Conservation (phyloP, 2,888 invertebrate genomes). For the Andrena marginata region DNA sequence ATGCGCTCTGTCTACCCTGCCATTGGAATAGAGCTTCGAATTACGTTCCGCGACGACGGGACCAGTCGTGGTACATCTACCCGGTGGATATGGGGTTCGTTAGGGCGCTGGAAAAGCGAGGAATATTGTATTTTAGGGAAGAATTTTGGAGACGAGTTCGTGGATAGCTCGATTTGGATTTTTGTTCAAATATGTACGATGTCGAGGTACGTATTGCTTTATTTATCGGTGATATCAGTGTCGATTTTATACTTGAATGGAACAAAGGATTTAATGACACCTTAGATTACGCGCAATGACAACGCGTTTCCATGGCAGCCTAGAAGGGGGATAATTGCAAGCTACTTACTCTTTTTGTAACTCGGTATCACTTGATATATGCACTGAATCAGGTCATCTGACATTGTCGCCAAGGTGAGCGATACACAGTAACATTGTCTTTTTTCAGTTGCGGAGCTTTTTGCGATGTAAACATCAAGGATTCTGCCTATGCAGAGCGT, state of each 20-base stretch:
- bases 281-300: neutral
- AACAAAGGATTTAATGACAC: neutral
- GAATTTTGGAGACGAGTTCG: too few species aligned
- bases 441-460: neutral
- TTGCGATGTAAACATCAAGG: constrained; percentile 14
- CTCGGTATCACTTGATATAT: neutral
- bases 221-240: too few species aligned
- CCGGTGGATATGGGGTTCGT: too few species aligned
- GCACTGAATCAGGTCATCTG: neutral
- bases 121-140: neutral
- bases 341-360: neutral
- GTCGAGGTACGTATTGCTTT: neutral
- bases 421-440: constrained; percentile 10
- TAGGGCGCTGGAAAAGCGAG: too few species aligned
- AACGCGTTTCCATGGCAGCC: neutral
- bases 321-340: neutral
- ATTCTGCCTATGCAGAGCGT: neutral
- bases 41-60: neutral
- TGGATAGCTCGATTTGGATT: too few species aligned
- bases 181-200: neutral
- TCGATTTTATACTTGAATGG: neutral
- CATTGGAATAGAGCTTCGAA: neutral
- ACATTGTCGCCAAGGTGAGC: neutral
- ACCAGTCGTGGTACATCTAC: neutral
- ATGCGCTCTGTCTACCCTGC: constrained; percentile 1